Evolutionary conservation across 2,888 invertebrate genomes (phyloP).

Genomic region (Aspidiotus rigidus): DNA sequence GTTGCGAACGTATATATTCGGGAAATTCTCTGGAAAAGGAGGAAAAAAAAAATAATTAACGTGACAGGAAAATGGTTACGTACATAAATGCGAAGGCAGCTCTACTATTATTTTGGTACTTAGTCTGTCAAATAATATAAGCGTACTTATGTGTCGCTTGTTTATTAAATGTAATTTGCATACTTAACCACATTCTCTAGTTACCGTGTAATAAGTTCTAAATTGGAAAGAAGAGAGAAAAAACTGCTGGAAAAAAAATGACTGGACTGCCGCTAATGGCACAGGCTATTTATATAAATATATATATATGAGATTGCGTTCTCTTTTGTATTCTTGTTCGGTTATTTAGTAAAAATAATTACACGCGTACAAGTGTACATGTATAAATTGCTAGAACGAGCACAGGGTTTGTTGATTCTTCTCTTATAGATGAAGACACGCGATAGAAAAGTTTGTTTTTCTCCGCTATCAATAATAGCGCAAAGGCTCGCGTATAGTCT

Average conservation of each 20-base stretch:
- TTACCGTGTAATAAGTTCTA: slow-evolving; percentile 4
- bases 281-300: not conserved
- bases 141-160: slow-evolving; percentile 4
- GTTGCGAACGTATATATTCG: not conserved
- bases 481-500: too few species aligned
- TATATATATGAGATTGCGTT: not conserved
- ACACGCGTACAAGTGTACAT: not conserved
- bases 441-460: too few species aligned
- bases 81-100: slow-evolving; percentile 2
- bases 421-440: too few species aligned
- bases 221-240: slow-evolving; percentile 2
- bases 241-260: not conserved
- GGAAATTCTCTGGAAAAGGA: slow-evolving; percentile 1
- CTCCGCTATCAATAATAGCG: too few species aligned
- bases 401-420: too few species aligned
- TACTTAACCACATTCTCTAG: slow-evolving; percentile 4
- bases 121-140: slow-evolving; percentile 2
- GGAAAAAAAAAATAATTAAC: slow-evolving; percentile 2
- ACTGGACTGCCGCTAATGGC: too few species aligned
- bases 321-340: not conserved
- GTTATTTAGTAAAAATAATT: not conserved
- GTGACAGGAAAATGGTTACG: slow-evolving; percentile 4
- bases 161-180: slow-evolving; percentile 1
- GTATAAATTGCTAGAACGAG: too few species aligned
- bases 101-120: not conserved